Conservation (phyloP, 1,140 invertebrate species). For the Myzus persicae region DNA sequence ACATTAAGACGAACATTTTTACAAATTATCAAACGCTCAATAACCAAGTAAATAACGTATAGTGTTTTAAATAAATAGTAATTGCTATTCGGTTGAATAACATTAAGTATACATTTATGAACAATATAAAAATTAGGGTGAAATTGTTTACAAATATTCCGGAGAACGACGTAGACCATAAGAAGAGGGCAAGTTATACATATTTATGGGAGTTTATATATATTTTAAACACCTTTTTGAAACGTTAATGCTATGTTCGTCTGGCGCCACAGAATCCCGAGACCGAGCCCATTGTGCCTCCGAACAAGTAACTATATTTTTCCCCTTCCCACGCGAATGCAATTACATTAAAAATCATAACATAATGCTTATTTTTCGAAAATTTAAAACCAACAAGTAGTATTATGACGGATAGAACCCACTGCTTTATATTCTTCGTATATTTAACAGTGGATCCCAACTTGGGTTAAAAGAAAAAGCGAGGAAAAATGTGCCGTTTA, state of each 20-base stretch:
- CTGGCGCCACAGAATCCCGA: slow-evolving; percentile 53
- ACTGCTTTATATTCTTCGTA: not conserved
- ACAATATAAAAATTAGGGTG: slow-evolving; percentile 34
- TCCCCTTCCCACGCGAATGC: not conserved
- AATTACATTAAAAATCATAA: slow-evolving; percentile 27
- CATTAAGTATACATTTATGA: not conserved
- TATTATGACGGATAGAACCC: not conserved
- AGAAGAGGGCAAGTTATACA: slow-evolving; percentile 23
- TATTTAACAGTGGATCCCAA: not conserved
- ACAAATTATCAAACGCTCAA: not conserved
- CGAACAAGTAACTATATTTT: slow-evolving; percentile 22
- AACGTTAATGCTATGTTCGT: slow-evolving; percentile 11
- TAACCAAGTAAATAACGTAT: not conserved
- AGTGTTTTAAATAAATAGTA: not conserved
- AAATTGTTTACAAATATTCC: slow-evolving; percentile 25
- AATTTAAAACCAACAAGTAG: slow-evolving; percentile 21
- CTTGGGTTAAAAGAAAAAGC: not conserved
- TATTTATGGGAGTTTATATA: slow-evolving; percentile 21
- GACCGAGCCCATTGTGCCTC: slow-evolving; percentile 11
- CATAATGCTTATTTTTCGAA: slow-evolving; percentile 33
- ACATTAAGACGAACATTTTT: slow-evolving; percentile 28
- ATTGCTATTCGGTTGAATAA: not conserved
- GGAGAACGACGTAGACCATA: not conserved
- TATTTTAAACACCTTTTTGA: slow-evolving; percentile 50
- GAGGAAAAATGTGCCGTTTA: not conserved